Conservation (phyloP, 2,113 vertebrate genomes). For the Pedetes capensis region DNA sequence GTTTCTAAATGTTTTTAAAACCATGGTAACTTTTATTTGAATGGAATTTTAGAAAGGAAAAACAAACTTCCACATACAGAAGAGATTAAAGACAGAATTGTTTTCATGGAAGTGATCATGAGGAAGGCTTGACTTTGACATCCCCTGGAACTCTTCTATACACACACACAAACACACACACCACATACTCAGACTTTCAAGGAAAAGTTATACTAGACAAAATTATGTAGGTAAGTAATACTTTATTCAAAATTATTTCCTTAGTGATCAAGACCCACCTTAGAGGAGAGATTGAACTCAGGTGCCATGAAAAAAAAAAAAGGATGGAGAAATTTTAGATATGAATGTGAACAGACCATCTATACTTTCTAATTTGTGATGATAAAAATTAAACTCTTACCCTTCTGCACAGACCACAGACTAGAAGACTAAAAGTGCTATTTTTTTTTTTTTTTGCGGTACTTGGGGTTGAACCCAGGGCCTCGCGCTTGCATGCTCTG, state of each 20-base stretch:
- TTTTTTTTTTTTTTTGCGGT: too few relatives aligned
- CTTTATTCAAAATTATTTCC: not conserved
- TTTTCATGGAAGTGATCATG: not conserved
- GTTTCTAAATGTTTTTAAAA: conserved; percentile 9
- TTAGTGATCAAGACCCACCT: not conserved
- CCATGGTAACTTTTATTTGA: not conserved
- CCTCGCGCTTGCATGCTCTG: too few relatives aligned
- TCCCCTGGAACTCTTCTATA: not conserved
- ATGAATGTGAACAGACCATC: not conserved
- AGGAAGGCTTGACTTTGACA: not conserved
- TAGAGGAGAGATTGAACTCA: not conserved
- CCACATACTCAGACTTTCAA: too few relatives aligned
- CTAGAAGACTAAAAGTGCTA: too few relatives aligned
- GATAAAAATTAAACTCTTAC: not conserved
- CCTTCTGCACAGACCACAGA: not conserved
- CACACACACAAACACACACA: not conserved
- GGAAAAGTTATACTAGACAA: not conserved
- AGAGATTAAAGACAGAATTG: not conserved
- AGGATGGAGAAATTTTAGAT: not conserved
- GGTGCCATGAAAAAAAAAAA: not conserved
- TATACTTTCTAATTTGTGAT: not conserved
- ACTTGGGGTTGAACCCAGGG: too few relatives aligned
- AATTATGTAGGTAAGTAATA: not conserved
- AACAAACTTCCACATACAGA: not conserved
- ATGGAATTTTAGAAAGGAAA: not conserved